phyloP scores from a whole-genome alignment of 2,888 invertebrate genomes.

The Calliopum simillimum region DNA sequence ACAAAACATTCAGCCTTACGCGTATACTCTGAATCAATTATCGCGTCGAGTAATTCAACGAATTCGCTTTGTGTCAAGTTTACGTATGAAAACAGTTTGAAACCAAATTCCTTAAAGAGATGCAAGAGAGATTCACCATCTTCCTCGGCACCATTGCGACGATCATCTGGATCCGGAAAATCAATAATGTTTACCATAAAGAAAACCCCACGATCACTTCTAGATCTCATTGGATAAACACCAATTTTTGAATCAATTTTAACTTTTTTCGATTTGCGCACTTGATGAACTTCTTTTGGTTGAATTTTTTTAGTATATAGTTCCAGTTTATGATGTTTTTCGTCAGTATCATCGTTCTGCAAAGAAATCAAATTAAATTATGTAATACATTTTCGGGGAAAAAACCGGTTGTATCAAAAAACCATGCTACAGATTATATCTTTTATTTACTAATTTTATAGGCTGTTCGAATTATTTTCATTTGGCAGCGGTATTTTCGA shows the following conservation, averaged over 20 bases:
- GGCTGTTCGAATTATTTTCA: too few species aligned
- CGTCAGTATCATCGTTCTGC: constrained; percentile 2
- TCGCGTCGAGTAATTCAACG: constrained; percentile 64
- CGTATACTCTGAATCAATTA: constrained; percentile 67
- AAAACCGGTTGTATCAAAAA: too few species aligned
- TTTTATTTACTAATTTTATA: too few species aligned
- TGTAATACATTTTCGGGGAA: background rate
- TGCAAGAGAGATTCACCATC: constrained; percentile 72
- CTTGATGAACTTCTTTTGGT: constrained; percentile 42
- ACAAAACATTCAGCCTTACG: constrained; percentile 72
- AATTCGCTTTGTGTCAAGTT: constrained; percentile 65
- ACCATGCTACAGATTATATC: too few species aligned
- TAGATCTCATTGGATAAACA: constrained; percentile 68
- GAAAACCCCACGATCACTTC: constrained; percentile 71
- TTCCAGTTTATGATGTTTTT: constrained; percentile 40
- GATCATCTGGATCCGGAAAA: constrained; percentile 66
- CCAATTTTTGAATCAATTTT: constrained; percentile 51
- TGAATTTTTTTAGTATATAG: constrained; percentile 47
- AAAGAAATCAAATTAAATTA: background rate
- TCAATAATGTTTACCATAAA: constrained; percentile 74
- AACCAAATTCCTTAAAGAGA: constrained; percentile 74
- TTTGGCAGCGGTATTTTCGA: too few species aligned
- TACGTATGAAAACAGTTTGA: constrained; percentile 62
- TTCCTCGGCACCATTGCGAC: constrained; percentile 72
- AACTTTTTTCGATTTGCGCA: constrained; percentile 52